Evolutionary conservation across 1,140 invertebrate species (phyloP).

Genomic region (Eueides isabella): DNA sequence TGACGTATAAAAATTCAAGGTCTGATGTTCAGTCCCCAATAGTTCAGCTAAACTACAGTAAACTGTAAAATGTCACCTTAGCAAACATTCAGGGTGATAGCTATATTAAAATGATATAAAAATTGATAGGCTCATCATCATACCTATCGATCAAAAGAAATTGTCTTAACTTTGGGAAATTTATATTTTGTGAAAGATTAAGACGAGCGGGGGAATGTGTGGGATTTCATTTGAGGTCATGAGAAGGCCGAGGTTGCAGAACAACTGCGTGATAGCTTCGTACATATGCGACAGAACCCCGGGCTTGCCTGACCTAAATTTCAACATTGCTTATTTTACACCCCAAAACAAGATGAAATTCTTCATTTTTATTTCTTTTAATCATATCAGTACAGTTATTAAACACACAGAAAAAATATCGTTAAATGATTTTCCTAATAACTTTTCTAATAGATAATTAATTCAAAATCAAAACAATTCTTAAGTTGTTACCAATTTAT

Average conservation of each 20-base stretch:
- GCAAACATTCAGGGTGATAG: no score
- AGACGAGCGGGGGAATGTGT: conserved; percentile 3
- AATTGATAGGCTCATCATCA: no score
- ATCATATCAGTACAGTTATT: background rate
- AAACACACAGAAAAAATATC: background rate
- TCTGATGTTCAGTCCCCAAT: no score
- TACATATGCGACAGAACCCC: conserved; percentile 16
- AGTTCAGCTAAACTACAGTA: no score
- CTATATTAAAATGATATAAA: no score
- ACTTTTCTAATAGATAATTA: background rate
- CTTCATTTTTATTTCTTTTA: background rate
- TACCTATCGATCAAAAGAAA: background rate
- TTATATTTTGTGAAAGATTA: background rate
- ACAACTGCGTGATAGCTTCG: conserved; percentile 30
- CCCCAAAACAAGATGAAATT: background rate
- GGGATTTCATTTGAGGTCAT: conserved; percentile 13
- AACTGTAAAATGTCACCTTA: no score
- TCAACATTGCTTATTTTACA: conserved; percentile 22
- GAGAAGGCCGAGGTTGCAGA: conserved; percentile 23
- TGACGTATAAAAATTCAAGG: no score
- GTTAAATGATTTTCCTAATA: background rate
- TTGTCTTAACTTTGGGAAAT: background rate
- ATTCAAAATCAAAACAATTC: no score
- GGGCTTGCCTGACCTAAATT: conserved; percentile 25
- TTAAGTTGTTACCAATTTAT: no score